Conservation (phyloP, 2,888 invertebrate species). For the Maniola hyperantus region DNA sequence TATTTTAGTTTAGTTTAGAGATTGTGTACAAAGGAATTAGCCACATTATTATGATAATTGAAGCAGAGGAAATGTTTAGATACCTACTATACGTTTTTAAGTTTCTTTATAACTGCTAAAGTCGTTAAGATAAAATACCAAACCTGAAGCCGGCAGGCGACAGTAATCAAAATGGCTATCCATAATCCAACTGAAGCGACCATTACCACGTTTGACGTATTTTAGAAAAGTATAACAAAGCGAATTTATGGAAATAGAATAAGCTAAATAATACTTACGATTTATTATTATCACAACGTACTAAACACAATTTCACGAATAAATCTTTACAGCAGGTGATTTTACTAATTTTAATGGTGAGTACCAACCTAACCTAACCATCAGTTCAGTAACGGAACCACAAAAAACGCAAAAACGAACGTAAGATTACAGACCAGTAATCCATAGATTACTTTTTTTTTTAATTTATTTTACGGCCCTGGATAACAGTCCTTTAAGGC, state of each 20-base stretch:
- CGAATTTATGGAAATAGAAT: too few species aligned
- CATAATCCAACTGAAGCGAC: neutral
- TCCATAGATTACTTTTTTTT: too few species aligned
- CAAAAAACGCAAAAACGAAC: too few species aligned
- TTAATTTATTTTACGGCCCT: too few species aligned
- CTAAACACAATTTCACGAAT: neutral
- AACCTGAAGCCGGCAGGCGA: neutral
- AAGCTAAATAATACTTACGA: neutral
- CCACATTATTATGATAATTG: neutral
- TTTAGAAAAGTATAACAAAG: neutral
- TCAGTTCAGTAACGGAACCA: too few species aligned
- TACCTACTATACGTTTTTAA: neutral
- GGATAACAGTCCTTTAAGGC: too few species aligned
- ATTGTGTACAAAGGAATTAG: too few species aligned
- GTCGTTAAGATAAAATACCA: neutral
- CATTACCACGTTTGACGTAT: neutral
- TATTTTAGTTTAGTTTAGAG: too few species aligned
- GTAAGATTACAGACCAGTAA: too few species aligned
- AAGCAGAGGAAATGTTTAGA: neutral
- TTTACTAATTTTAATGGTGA: too few species aligned
- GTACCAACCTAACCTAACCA: too few species aligned
- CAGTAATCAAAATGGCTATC: slow-evolving; percentile 8
- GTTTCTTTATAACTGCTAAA: neutral
- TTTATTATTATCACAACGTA: neutral
- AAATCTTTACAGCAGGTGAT: neutral